Evolutionary conservation across 2,113 vertebrate species (phyloP).

Genomic region (Mirounga angustirostris): DNA sequence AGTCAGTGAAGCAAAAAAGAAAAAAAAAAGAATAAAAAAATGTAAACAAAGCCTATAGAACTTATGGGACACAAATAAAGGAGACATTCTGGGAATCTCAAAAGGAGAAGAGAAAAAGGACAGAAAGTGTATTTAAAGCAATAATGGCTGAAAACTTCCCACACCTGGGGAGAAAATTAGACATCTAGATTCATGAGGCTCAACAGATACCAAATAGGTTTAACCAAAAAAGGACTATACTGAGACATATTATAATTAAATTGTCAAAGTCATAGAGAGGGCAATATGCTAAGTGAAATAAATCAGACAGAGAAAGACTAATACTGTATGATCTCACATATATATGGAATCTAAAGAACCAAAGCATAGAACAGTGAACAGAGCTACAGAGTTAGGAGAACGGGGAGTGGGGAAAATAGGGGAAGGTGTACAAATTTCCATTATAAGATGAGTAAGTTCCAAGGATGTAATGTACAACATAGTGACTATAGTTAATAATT

Average conservation of each 20-base stretch:
- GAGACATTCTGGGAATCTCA: background rate
- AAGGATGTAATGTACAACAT: background rate
- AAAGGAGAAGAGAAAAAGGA: background rate
- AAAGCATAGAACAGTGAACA: background rate
- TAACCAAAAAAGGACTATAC: background rate
- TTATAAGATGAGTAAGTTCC: background rate
- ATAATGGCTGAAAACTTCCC: background rate
- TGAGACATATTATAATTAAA: background rate
- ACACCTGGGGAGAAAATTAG: background rate
- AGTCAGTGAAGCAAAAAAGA: background rate
- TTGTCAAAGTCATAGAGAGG: background rate
- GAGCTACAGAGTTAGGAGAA: background rate
- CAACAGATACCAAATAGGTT: background rate
- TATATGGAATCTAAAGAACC: background rate
- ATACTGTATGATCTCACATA: background rate
- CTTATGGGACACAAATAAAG: background rate
- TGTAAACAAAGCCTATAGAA: background rate
- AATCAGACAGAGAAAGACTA: background rate
- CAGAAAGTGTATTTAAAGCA: background rate
- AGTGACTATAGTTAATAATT: background rate
- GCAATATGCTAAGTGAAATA: background rate
- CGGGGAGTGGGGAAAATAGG: background rate
- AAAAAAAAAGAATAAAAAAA: background rate
- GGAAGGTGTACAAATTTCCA: background rate
- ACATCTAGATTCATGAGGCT: background rate